phyloP scores from a whole-genome alignment of 2,797 vertebrate genomes.

The Pitangus sulphuratus region DNA sequence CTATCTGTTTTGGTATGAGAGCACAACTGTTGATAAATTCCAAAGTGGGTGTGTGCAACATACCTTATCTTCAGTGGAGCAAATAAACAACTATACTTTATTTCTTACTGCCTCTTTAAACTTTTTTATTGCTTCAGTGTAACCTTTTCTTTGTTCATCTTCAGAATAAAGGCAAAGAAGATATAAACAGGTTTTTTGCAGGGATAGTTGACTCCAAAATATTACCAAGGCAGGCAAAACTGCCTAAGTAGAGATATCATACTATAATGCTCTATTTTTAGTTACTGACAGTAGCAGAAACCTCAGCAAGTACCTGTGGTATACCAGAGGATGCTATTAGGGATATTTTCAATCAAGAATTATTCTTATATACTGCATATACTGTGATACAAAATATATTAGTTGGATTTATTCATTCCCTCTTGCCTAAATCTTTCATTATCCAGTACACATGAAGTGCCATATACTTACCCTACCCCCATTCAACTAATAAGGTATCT shows the following conservation, averaged over 20 bases:
- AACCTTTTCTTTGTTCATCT: background rate
- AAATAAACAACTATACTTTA: background rate
- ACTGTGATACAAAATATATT: background rate
- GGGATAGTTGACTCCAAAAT: background rate
- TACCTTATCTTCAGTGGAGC: background rate
- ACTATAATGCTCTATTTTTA: background rate
- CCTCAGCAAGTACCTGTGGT: background rate
- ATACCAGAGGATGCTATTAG: background rate
- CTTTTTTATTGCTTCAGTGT: background rate
- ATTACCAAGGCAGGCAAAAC: background rate
- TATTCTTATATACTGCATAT: background rate
- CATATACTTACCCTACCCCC: background rate
- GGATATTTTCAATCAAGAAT: background rate
- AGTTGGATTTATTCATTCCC: background rate
- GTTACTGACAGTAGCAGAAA: background rate
- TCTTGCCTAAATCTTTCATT: background rate
- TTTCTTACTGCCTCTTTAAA: background rate
- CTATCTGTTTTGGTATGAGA: background rate
- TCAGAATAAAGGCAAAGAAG: background rate
- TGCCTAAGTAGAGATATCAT: background rate
- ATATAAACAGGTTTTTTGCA: background rate
- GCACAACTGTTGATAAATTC: background rate
- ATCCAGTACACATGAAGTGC: background rate
- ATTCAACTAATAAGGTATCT: background rate
- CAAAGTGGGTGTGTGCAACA: background rate